phyloP scores from a whole-genome alignment of 2,797 vertebrate species.

The Adrianichthys oophorus region DNA sequence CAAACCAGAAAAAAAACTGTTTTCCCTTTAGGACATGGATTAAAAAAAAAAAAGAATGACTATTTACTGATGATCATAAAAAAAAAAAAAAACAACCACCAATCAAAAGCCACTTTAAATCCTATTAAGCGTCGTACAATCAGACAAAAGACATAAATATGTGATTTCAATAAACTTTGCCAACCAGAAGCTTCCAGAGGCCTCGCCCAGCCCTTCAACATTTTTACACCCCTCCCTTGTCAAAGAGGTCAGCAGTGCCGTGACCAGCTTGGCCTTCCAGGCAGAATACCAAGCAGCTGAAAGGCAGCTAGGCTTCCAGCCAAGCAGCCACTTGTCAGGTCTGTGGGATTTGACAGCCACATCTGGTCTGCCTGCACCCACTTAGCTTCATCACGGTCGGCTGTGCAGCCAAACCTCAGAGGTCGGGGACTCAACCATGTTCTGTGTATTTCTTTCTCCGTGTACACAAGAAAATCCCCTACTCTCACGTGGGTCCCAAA shows the following conservation, averaged over 20 bases:
- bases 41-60: too few species aligned
- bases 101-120: conserved; percentile 43
- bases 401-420: conserved; percentile 69
- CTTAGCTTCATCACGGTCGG: conserved; percentile 51
- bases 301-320: conserved; percentile 50
- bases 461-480: conserved; percentile 11
- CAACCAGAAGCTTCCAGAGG: conserved; percentile 25
- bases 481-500: conserved; percentile 25
- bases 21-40: too few species aligned
- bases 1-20: too few species aligned
- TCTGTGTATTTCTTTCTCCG: conserved; percentile 15
- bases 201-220: conserved; percentile 28
- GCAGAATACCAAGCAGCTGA: conserved; percentile 40
- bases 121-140: conserved; percentile 40
- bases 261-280: conserved; percentile 40
- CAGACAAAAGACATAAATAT: conserved; percentile 27
- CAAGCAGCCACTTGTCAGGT: conserved; percentile 63
- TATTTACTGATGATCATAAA: too few species aligned
- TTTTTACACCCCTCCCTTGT: conserved; percentile 51
- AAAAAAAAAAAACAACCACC: neutral
- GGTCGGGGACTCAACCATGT: conserved; percentile 52
- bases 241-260: conserved; percentile 32
- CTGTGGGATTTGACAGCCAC: conserved; percentile 59
- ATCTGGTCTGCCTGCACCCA: conserved; percentile 65
- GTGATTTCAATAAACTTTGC: conserved; percentile 49